These are phyloP conservation scores for Diabrotica undecimpunctata DNA, from an alignment of 1,140 invertebrate genomes.

Conservation along the genomic window DNA sequence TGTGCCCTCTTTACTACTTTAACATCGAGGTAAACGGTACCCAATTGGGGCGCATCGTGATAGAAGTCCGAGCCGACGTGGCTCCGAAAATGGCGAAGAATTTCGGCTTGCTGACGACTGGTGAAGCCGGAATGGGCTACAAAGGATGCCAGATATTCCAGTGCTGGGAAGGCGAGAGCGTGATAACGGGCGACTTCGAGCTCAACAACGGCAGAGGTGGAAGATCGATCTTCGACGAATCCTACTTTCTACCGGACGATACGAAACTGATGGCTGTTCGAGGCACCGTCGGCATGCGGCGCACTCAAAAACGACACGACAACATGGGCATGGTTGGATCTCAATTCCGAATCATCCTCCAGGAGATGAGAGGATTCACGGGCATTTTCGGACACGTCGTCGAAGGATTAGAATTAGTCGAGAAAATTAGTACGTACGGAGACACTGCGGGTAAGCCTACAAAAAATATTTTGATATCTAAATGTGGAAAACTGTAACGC, in stretches of 20 bases:
- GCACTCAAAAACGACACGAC: conserved; percentile 76
- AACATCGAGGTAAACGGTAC: conserved; percentile 72
- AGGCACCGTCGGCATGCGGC: conserved; percentile 77
- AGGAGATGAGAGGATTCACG: conserved; percentile 77
- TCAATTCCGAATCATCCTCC: conserved; percentile 76
- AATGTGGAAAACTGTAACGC: conserved; percentile 68
- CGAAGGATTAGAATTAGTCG: conserved; percentile 75
- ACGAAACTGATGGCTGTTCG: conserved; percentile 71
- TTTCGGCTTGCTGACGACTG: conserved; percentile 75
- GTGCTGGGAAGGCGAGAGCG: conserved; percentile 77
- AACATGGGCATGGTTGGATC: conserved; percentile 78
- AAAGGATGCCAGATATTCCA: conserved; percentile 77
- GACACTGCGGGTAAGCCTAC: conserved; percentile 74
- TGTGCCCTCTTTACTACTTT: conserved; percentile 71
- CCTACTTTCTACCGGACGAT: conserved; percentile 78
- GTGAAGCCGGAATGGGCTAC: conserved; percentile 74
- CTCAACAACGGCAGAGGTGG: conserved; percentile 77
- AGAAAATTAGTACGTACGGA: conserved; percentile 73
- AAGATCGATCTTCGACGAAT: conserved; percentile 70
- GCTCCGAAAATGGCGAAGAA: conserved; percentile 90
- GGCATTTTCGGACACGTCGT: conserved; percentile 80
- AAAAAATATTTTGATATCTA: conserved; percentile 68
- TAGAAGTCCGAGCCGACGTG: conserved; percentile 78
- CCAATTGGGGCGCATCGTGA: conserved; percentile 69
- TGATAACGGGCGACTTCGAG: conserved; percentile 78